Conservation (phyloP, 2,113 vertebrate species). For the Falcunculus frontatus region DNA sequence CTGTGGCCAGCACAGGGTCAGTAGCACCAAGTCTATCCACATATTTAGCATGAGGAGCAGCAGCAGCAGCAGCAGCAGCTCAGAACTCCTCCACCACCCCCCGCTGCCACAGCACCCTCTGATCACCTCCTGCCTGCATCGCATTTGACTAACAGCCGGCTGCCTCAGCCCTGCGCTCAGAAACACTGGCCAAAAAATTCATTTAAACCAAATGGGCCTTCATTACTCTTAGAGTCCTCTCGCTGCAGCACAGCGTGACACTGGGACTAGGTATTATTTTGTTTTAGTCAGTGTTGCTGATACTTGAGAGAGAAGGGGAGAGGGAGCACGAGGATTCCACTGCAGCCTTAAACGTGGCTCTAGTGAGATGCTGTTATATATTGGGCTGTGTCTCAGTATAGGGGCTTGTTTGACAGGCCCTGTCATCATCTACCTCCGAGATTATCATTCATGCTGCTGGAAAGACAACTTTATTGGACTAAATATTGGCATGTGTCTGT, state of each 20-base stretch:
- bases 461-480: conserved; percentile 44
- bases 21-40: background rate
- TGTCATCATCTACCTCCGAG: conserved; percentile 29
- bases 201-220: background rate
- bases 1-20: background rate
- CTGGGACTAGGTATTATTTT: background rate
- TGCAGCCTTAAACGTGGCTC: background rate
- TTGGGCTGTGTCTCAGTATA: background rate
- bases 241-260: accelerated
- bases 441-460: conserved; percentile 40
- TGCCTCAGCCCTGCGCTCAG: background rate
- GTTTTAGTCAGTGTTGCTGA: background rate
- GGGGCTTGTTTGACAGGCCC: background rate
- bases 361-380: background rate
- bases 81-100: background rate
- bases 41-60: background rate
- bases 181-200: background rate
- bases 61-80: background rate
- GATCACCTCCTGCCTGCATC: background rate
- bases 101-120: background rate
- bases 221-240: background rate
- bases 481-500: conserved; percentile 43
- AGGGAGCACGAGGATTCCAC: background rate
- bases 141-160: background rate
- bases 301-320: background rate